A percentile compares a stretch with the other conserved stretches of the same genome.
Evolutionary conservation across 2,797 vertebrate genomes (phyloP).

Genomic region (Champsocephalus gunnari): DNA sequence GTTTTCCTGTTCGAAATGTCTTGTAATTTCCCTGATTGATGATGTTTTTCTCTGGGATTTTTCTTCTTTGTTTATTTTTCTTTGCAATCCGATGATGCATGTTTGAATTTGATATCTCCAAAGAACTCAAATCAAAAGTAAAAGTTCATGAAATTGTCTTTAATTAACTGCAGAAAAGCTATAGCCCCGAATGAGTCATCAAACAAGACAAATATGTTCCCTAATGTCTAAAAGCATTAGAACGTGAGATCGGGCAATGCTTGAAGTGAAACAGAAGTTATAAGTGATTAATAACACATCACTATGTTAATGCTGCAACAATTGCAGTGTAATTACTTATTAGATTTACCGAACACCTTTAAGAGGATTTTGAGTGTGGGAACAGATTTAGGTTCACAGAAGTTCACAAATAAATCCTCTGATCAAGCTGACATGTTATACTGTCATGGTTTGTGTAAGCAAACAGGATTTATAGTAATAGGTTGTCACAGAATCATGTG

Average conservation of each 20-base stretch:
- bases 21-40: conserved; percentile 19
- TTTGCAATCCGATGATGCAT: background rate
- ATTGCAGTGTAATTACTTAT: conserved; percentile 1
- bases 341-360: background rate
- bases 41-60: conserved; percentile 17
- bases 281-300: conserved; percentile 8
- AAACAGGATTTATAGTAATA: conserved; percentile 5
- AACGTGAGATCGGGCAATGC: conserved; percentile 13
- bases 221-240: conserved; percentile 18
- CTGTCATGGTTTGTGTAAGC: background rate
- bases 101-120: background rate
- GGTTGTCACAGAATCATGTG: conserved; percentile 11
- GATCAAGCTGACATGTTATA: conserved; percentile 42
- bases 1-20: background rate
- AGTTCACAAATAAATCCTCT: background rate
- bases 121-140: conserved; percentile 1
- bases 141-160: background rate
- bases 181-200: conserved; percentile 20
- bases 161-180: conserved; percentile 19
- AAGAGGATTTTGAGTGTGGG: background rate
- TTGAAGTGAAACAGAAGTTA: conserved; percentile 19
- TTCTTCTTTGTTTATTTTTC: conserved; percentile 7
- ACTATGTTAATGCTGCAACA: conserved; percentile 9
- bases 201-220: conserved; percentile 32
- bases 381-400: conserved; percentile 15